Evolutionary conservation across 2,888 invertebrate species (phyloP).

Genomic region (Diadegma fenestrale): DNA sequence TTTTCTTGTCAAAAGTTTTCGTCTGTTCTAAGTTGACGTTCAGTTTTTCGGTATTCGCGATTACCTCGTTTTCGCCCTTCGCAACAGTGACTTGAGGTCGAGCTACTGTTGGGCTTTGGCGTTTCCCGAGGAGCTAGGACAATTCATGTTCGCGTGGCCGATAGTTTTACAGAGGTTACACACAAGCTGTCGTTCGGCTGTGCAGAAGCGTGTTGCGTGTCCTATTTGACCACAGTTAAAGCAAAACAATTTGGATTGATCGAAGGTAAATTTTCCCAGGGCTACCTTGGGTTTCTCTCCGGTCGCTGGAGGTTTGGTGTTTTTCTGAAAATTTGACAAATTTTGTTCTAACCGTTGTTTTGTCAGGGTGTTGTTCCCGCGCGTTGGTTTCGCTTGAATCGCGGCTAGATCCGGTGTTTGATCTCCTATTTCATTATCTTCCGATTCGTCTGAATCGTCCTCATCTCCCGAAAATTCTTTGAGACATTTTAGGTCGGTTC

Average conservation of each 20-base stretch:
- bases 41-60: not conserved
- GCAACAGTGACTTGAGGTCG: constrained; percentile 51
- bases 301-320: not conserved
- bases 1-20: constrained; percentile 20
- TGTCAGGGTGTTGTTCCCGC: constrained; percentile 33
- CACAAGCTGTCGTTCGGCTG: constrained; percentile 19
- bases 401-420: constrained; percentile 10
- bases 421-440: not conserved
- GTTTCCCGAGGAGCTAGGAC: constrained; percentile 59
- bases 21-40: constrained; percentile 28
- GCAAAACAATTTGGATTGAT: constrained; percentile 51
- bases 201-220: constrained; percentile 50
- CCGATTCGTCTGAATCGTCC: not conserved
- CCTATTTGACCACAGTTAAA: constrained; percentile 57
- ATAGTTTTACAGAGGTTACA: constrained; percentile 37
- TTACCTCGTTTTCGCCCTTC: constrained; percentile 47
- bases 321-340: constrained; percentile 44
- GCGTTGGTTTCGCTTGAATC: constrained; percentile 5
- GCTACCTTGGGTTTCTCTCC: not conserved
- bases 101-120: constrained; percentile 47
- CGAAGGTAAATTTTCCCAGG: constrained; percentile 7
- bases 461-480: constrained; percentile 21
- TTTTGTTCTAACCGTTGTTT: constrained; percentile 55
- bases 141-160: constrained; percentile 53
- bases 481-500: constrained; percentile 12